Percentiles rank a stretch among this genome's conserved stretches.
Evolutionary conservation across 1,140 invertebrate genomes (phyloP).

Genomic region (Neodiprion lecontei): DNA sequence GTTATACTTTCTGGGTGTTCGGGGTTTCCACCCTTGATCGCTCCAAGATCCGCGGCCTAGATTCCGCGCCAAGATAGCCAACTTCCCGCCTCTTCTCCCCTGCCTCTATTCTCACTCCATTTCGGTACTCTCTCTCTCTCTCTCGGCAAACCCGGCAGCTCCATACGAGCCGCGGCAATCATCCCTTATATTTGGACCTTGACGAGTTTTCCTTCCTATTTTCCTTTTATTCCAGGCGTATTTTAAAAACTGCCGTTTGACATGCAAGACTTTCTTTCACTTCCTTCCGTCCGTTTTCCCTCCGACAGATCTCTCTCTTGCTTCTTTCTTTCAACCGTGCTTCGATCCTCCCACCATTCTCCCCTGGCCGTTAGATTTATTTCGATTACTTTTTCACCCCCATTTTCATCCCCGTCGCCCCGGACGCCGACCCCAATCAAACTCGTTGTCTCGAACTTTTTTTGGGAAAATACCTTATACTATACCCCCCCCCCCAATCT

Average conservation of each 20-base stretch:
- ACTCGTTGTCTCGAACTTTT: too few species aligned
- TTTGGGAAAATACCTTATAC: too few species aligned
- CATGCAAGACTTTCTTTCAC: slow-evolving; percentile 42
- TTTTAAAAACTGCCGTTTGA: slow-evolving; percentile 52
- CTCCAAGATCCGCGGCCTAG: too few species aligned
- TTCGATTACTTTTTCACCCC: slow-evolving; percentile 45
- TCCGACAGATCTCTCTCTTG: slow-evolving; percentile 46
- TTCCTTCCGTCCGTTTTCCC: slow-evolving; percentile 12
- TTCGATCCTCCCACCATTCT: slow-evolving; percentile 1
- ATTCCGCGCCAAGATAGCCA: too few species aligned
- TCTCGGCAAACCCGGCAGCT: not conserved
- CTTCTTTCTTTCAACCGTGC: slow-evolving; percentile 38
- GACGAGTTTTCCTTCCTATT: slow-evolving; percentile 52
- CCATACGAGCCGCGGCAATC: slow-evolving; percentile 37
- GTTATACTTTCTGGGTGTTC: too few species aligned
- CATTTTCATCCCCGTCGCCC: not conserved
- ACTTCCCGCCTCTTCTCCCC: not conserved
- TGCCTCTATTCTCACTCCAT: slow-evolving; percentile 14
- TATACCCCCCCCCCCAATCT: too few species aligned
- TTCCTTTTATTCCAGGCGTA: slow-evolving; percentile 39
- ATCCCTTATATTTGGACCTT: slow-evolving; percentile 37
- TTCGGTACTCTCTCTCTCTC: slow-evolving; percentile 13
- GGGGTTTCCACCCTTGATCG: too few species aligned
- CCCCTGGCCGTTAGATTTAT: slow-evolving; percentile 42
- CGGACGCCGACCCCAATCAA: too few species aligned